Percentiles rank a stretch among this genome's conserved stretches.
phyloP scores from a whole-genome alignment of 1,140 invertebrate species.

The Phortica variegata region DNA sequence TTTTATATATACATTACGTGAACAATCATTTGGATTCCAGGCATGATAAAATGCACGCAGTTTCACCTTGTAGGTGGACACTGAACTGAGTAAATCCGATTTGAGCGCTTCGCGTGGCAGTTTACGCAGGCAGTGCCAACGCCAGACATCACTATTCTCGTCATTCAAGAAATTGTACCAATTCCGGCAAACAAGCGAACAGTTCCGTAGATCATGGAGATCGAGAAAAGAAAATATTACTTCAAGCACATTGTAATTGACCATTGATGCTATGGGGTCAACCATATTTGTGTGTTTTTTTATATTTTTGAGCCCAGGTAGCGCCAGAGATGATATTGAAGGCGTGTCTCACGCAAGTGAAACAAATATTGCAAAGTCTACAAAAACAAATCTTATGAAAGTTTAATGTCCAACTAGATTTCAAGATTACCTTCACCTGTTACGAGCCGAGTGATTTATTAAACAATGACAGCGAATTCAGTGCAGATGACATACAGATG shows the following conservation, averaged over 20 bases:
- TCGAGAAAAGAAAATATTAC: conserved; percentile 91
- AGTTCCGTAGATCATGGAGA: conserved; percentile 81
- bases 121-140: conserved; percentile 83
- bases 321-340: too few species aligned
- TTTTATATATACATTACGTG: conserved; percentile 95
- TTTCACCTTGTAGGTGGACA: conserved; percentile 91
- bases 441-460: too few species aligned
- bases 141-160: conserved; percentile 95
- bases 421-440: too few species aligned
- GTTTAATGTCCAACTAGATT: too few species aligned
- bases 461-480: too few species aligned
- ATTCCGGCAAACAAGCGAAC: conserved; percentile 89
- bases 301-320: too few species aligned
- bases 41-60: conserved; percentile 91
- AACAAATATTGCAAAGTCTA: too few species aligned
- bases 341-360: too few species aligned
- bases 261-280: conserved; percentile 39
- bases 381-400: too few species aligned
- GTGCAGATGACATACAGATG: too few species aligned
- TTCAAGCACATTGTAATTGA: conserved; percentile 79
- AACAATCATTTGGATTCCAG: conserved; percentile 97
- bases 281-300: conserved; percentile 35
- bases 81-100: conserved; percentile 86
- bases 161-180: conserved; percentile 91
- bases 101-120: conserved; percentile 89